Conservation (phyloP, 2,113 vertebrate genomes). For the Gymnobelideus leadbeateri region DNA sequence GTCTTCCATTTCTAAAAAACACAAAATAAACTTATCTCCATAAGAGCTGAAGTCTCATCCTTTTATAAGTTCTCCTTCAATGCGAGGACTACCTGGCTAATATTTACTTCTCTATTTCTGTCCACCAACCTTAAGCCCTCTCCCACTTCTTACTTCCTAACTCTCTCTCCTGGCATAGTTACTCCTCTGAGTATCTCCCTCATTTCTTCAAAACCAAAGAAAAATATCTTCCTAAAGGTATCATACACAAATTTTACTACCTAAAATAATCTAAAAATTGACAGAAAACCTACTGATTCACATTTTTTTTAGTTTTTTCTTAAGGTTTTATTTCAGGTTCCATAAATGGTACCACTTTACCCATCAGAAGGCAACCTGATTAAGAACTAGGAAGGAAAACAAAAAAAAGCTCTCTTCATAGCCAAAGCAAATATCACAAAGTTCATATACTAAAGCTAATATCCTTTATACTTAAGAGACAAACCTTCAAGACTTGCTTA, state of each 20-base stretch:
- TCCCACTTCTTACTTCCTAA: neutral
- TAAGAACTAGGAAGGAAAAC: neutral
- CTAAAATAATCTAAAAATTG: neutral
- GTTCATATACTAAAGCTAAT: neutral
- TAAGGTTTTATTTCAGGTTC: neutral
- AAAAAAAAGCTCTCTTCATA: neutral
- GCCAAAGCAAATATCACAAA: neutral
- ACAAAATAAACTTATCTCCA: neutral
- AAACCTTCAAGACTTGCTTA: neutral
- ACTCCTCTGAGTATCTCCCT: neutral
- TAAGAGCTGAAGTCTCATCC: too few species aligned
- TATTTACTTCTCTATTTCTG: neutral
- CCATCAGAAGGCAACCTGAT: neutral
- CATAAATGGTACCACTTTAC: neutral
- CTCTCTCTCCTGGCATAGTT: neutral
- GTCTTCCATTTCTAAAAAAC: neutral
- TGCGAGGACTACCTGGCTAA: neutral
- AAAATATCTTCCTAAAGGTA: neutral
- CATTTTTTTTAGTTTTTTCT: neutral
- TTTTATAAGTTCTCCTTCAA: neutral
- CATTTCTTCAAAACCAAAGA: neutral
- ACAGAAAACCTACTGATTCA: neutral
- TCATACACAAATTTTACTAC: neutral
- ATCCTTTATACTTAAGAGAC: neutral
- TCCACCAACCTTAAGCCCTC: neutral